These are phyloP conservation scores for Hystrix brachyura DNA, from an alignment of 2,113 vertebrate species.

Conservation along the genomic window DNA sequence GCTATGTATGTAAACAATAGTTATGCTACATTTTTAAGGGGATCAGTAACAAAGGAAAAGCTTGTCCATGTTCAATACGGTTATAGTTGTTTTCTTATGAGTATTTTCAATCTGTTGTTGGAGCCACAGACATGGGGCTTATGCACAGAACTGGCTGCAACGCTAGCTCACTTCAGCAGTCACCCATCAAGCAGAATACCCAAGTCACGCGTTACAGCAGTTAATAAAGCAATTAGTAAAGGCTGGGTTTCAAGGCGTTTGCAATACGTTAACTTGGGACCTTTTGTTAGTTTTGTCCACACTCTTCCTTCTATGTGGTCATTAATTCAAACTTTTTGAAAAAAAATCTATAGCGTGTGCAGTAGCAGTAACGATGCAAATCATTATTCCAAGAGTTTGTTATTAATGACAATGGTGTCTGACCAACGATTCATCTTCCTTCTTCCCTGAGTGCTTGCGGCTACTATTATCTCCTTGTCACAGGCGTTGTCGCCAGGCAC, in stretches of 20 bases:
- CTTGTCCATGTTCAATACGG: background rate
- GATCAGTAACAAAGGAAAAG: background rate
- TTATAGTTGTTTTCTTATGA: background rate
- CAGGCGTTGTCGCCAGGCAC: slow-evolving; percentile 62
- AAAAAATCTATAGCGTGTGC: slow-evolving; percentile 42
- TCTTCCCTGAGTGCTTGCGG: slow-evolving; percentile 49
- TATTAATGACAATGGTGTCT: slow-evolving; percentile 78
- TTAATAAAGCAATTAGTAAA: slow-evolving; percentile 6
- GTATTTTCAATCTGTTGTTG: background rate
- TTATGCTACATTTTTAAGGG: background rate
- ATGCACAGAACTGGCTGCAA: background rate
- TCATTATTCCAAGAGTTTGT: slow-evolving; percentile 68
- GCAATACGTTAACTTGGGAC: slow-evolving; percentile 3
- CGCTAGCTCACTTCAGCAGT: background rate
- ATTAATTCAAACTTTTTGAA: slow-evolving; percentile 55
- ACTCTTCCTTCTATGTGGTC: slow-evolving; percentile 33
- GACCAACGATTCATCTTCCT: slow-evolving; percentile 72
- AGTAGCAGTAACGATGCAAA: slow-evolving; percentile 56
- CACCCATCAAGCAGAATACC: background rate
- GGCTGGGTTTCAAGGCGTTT: slow-evolving; percentile 12
- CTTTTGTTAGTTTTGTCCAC: slow-evolving; percentile 13
- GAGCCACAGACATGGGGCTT: background rate
- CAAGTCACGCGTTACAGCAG: background rate
- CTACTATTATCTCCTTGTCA: slow-evolving; percentile 75
- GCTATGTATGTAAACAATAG: background rate